Base-by-base conservation (phyloP, 1,140 invertebrate species). In the Pseudomyrmex dendroicus region DNA sequence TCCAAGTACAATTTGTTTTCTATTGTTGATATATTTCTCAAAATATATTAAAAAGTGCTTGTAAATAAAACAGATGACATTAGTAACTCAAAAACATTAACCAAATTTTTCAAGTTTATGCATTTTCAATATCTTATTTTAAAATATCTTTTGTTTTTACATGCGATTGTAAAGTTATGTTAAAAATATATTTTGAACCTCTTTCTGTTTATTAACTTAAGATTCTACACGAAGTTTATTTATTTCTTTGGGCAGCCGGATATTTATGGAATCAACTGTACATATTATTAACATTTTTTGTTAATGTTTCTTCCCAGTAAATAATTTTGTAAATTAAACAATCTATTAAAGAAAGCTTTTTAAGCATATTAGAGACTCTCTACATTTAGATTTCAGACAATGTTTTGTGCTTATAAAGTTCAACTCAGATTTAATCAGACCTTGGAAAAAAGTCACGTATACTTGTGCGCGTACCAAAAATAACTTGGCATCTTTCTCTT, bases 401-500 rank as follows among this genome's bases (percentile, higher is more conserved):
- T 61, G 48, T 67, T 35, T 83, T 48, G 35, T 17, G 25, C 52
- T 52, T 68, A 83, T 61, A 67, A 72, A 74, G 62, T 84, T 54
- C 52, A 86, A 73, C 70, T 88, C 61, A 56, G 59, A 59, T 57
- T 46, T 66, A 88, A 85, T 77, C 66, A 73, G 86, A 86, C 86
- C 86, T 87, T 87, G 86, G 59, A 86, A 86, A 87, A 87, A 87
- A 85, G 68, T 73, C 77, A 70, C 52, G 48, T 87, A 87, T 77
- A 73, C 35, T 5, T 46, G 25, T 67, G 48, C 48, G 44, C 35
- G 70, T 73, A 84, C 84, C 67, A 87, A 90, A 90, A 90, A 90
- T 90, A 90, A 83, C 84, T 91, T 90, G 90, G 85, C 90, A 89
- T 67, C 78, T 35, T 35, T 35, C 35, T 35, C 35, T 35, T 35